Evolutionary conservation across 2,888 invertebrate genomes (phyloP), one percentile per base, ranked within the genome.

Genomic region (Willowsia nigromaculata): DNA sequence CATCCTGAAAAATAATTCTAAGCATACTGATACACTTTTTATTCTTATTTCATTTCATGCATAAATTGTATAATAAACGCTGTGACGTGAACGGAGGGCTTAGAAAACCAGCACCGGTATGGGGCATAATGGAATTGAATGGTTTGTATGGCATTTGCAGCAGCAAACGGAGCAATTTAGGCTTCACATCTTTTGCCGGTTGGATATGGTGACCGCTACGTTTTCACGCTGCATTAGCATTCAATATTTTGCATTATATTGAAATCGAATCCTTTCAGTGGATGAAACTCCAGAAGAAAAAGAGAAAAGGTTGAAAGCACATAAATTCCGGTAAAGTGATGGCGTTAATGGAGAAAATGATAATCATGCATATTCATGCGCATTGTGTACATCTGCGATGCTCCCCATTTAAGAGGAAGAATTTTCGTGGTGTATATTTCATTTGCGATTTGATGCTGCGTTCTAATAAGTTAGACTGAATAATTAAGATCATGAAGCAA

Each of bases 141-240:
- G 53, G 11, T 4, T 9, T 9, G 4, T 11, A 56, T 30, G 15
- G 18, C 30, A n/a, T 1, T 18, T n/a, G 53, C 40, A 83, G 27
- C 71, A 84, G 25, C 25, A 47, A 74, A 47, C 22, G 0, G 27
- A 43, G 47, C 43, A 47, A 22, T 15, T 1, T 27, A 15, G 15
- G 47, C 27, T 47, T 47, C 71, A 37, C 43, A 47, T 59, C 59
- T 33, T 50, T 71, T 68, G 22, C 88, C 78, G 76, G 81, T 83
- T 88, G 56, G 83, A 83, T 83, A 76, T 78, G 88, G 76, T 88
- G 88, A 88, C 88, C 88, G 88, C 88, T 88, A 43, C 83, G 76
- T 88, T 88, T 88, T 88, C 53, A 88, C 88, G 88, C 83, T 88
- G 88, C 88, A 88, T 88, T 88, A 88, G 71, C 40, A 88, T 53